Evolutionary conservation across 2,888 invertebrate species (phyloP), one percentile per base, ranked within the genome.

Genomic region (Erannis defoliaria): DNA sequence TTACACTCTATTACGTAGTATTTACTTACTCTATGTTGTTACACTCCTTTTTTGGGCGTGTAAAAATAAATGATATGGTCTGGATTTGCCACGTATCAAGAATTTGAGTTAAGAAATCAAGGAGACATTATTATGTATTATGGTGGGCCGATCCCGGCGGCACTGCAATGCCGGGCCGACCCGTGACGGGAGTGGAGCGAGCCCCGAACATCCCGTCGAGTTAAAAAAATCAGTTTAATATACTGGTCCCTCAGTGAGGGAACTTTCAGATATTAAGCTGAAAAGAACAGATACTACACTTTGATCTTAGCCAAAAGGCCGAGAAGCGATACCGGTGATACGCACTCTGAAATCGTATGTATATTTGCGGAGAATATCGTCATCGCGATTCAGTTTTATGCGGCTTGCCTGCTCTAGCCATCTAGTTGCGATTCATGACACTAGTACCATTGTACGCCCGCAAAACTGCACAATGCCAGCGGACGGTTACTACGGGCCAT

Each of bases 211-310:
- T 56, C 56, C 56, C 56, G 51, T 45, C 58, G 58, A 58, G 19
- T 51, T 58, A 58, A 58, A 58, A 56, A 53, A 58, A 58, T 53
- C 56, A 56, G 56, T 42, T 56, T 56, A 56, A 56, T 56, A 56
- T 56, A 56, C 56, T 56, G 56, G 56, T 56, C 56, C 56, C 56
- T 56, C 58, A 51, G 19, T 58, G 58, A 51, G 58, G 51, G 51
- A 58, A 58, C 58, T 58, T 58, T 58, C 51, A 58, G 51, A 51
- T 58, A 51, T 51, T 58, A 58, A 51, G 50, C 58, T 58, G 51
- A 58, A 58, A 51, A 1, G 94, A 88, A 53, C 58, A 53, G 51
- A 58, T 58, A 58, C 58, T 58, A 53, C 58, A 58, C 51, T 53
- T 58, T 53, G 51, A 50, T 53, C 51, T 53, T 58, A 53, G 50